phyloP scores from a whole-genome alignment of 2,113 vertebrate species.

The Solea senegalensis region DNA sequence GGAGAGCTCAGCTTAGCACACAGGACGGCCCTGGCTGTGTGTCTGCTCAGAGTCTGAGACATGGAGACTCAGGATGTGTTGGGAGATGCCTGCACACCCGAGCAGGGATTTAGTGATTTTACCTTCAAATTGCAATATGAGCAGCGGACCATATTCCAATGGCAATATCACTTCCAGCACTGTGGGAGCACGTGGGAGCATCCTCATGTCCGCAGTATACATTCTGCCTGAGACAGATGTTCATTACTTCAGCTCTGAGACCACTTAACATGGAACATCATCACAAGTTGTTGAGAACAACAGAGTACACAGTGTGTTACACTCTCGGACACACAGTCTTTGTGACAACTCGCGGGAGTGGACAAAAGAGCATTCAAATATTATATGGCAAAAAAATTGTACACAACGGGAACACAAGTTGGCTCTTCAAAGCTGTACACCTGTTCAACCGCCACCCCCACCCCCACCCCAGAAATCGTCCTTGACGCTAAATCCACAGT shows the following conservation, averaged over 20 bases:
- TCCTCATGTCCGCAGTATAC: slow-evolving; percentile 54
- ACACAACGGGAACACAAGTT: slow-evolving; percentile 53
- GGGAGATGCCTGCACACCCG: slow-evolving; percentile 68
- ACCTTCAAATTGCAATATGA: slow-evolving; percentile 65
- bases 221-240: slow-evolving; percentile 70
- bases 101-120: slow-evolving; percentile 69
- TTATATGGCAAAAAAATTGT: slow-evolving; percentile 62
- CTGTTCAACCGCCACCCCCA: slow-evolving; percentile 48
- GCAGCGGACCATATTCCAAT: slow-evolving; percentile 58
- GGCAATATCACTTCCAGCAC: slow-evolving; percentile 54
- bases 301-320: slow-evolving; percentile 42
- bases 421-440: slow-evolving; percentile 68
- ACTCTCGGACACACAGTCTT: slow-evolving; percentile 42
- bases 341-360: slow-evolving; percentile 37
- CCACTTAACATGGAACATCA: slow-evolving; percentile 60
- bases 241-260: slow-evolving; percentile 55
- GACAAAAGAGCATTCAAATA: slow-evolving; percentile 50
- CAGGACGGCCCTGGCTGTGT: slow-evolving; percentile 53
- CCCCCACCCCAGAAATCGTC: slow-evolving; percentile 52
- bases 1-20: slow-evolving; percentile 63
- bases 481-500: slow-evolving; percentile 59
- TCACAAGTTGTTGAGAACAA: slow-evolving; percentile 53
- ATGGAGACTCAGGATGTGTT: slow-evolving; percentile 56
- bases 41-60: slow-evolving; percentile 36
- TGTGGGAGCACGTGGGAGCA: slow-evolving; percentile 45